Evolutionary conservation across 2,888 invertebrate genomes (phyloP).

Genomic region (Entomobrya multifasciata): DNA sequence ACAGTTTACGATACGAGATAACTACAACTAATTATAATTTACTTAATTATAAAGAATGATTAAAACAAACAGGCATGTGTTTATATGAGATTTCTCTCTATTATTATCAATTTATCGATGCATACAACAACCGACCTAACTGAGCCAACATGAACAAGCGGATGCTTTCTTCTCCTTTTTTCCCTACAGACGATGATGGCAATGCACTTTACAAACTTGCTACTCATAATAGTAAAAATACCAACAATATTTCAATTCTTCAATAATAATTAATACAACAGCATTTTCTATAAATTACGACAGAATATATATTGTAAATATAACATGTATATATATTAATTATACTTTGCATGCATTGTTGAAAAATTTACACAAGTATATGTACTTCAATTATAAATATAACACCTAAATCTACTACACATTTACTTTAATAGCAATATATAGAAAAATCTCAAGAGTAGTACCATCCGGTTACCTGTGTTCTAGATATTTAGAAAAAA

Average conservation of each 20-base stretch:
- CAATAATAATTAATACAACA: slow-evolving; percentile 37
- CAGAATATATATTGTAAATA: slow-evolving; percentile 60
- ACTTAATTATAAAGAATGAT: neutral
- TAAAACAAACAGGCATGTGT: slow-evolving; percentile 20
- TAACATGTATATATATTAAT: slow-evolving; percentile 29
- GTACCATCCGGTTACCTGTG: slow-evolving; percentile 67
- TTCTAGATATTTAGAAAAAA: slow-evolving; percentile 29
- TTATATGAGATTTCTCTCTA: slow-evolving; percentile 56
- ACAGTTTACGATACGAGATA: neutral
- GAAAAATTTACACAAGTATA: slow-evolving; percentile 55
- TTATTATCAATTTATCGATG: slow-evolving; percentile 67
- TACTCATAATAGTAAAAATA: slow-evolving; percentile 7
- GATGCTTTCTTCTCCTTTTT: neutral
- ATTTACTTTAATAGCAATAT: slow-evolving; percentile 48
- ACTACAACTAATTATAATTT: neutral
- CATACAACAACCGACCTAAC: slow-evolving; percentile 47
- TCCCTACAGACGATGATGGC: neutral
- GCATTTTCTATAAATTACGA: slow-evolving; percentile 37
- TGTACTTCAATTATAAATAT: slow-evolving; percentile 41
- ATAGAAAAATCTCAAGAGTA: slow-evolving; percentile 72
- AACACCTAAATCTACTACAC: neutral
- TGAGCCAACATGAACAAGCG: neutral
- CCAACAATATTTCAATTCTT: slow-evolving; percentile 20
- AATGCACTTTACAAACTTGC: neutral
- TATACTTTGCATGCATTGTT: slow-evolving; percentile 70